A percentile compares a stretch with the other conserved stretches of the same genome.
These are phyloP conservation scores for Hylaeus volcanicus DNA, from an alignment of 1,140 invertebrate genomes.

Conservation along the genomic window DNA sequence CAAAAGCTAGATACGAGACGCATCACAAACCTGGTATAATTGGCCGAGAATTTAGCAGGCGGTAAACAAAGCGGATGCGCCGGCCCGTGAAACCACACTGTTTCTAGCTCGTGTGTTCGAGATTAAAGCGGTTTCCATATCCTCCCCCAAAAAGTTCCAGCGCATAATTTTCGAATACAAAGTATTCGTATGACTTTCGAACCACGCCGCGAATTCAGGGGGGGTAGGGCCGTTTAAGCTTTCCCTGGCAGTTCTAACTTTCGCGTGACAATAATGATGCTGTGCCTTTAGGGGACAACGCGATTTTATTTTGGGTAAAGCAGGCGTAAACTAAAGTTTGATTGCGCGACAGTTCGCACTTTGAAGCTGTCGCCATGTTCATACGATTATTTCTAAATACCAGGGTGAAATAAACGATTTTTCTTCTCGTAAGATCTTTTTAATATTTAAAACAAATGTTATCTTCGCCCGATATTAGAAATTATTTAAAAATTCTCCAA, in stretches of 20 bases:
- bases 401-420: too few relatives aligned
- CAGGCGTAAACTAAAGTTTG: too few relatives aligned
- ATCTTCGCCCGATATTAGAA: neutral
- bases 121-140: conserved; percentile 71
- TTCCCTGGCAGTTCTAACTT: neutral
- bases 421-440: too few relatives aligned
- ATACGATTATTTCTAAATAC: too few relatives aligned
- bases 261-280: neutral
- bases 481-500: neutral
- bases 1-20: conserved; percentile 46
- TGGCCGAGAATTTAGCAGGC: conserved; percentile 73
- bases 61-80: conserved; percentile 72
- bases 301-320: too few relatives aligned
- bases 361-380: too few relatives aligned
- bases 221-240: neutral
- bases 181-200: neutral
- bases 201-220: neutral
- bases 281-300: too few relatives aligned
- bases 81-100: conserved; percentile 71
- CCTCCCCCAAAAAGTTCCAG: conserved; percentile 69
- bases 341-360: too few relatives aligned
- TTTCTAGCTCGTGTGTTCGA: conserved; percentile 74
- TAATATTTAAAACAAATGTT: too few relatives aligned
- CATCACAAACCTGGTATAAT: conserved; percentile 76
- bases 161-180: conserved; percentile 62